A percentile compares a stretch with the other conserved stretches of the same genome.
phyloP scores from a whole-genome alignment of 2,113 vertebrate species.

The Prunella himalayana region DNA sequence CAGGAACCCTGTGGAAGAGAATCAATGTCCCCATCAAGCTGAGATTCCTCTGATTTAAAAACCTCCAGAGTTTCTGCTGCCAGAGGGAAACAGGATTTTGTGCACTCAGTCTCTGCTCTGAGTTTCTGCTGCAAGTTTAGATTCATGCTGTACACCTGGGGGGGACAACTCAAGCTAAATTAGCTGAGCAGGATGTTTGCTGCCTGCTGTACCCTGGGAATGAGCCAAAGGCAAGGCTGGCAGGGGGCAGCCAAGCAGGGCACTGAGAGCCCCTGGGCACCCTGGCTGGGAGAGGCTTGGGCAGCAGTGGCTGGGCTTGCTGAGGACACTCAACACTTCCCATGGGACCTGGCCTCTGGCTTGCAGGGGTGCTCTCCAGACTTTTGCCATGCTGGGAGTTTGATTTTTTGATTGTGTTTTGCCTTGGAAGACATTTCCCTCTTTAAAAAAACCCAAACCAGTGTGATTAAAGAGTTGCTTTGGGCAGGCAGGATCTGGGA shows the following conservation, averaged over 20 bases:
- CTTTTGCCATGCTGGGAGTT: neutral
- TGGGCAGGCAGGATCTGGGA: neutral
- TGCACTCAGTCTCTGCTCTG: neutral
- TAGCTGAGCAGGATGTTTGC: neutral
- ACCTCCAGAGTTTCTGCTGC: neutral
- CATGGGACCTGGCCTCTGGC: fast-evolving
- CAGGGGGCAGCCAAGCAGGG: neutral
- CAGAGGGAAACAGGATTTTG: neutral
- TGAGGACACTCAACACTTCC: neutral
- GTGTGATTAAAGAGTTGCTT: neutral
- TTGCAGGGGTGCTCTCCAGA: neutral
- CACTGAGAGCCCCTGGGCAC: neutral
- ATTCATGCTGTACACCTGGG: neutral
- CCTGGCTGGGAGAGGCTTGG: neutral
- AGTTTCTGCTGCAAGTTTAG: neutral
- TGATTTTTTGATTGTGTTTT: neutral
- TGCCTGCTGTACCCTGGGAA: neutral
- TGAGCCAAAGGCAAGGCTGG: neutral
- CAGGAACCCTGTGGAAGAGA: neutral
- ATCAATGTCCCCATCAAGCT: neutral
- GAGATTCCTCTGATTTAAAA: neutral
- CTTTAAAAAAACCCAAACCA: neutral
- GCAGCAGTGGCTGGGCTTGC: neutral
- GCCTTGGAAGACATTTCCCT: neutral
- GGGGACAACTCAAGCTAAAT: neutral